Base-by-base conservation (phyloP, 2,113 vertebrate genomes). In the Naja naja region DNA sequence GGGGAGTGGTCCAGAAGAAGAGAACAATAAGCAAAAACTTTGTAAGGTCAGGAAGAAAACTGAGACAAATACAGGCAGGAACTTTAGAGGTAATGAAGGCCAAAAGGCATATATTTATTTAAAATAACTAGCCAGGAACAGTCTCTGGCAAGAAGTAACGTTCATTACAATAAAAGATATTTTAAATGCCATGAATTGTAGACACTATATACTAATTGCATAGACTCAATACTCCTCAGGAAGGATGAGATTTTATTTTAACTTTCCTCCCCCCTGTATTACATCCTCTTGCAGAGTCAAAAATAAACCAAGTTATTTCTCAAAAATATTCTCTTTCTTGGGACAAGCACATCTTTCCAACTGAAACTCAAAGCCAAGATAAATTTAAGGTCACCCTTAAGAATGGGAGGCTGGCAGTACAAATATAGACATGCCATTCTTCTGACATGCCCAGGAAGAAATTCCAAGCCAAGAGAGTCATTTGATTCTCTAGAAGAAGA, bases 381-480 rank as follows among this genome's bases (percentile, higher is more conserved):
- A 97, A 97, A 97, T 94, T 92, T 16, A 95, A 96, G 95, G 96
- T 95, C 91, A 92, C 92, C 89, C 93, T 95, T 96, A 93, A 96
- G 95, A 97, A 97, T 92, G 95, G 91, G 94, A 90, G 93, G 94
- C 93, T 96, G 95, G 95, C 95, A 97, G 96, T 92, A 88, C 95
- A 96, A 97, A 96, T 97, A 96, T 96, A 93, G 89, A 90, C 92
- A 93, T 93, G 92, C 92, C 92, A 86, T 93, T 90, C 92, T 87
- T 43, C 89, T 96, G 96, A 97, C 96, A 97, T 93, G 96, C 95
- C 94, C 95, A 96, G 95, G 95, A 95, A 86, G 92, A 96, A 94
- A 89, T 93, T 94, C 88, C 49, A 90, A 91, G 92, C 92, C 92
- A 94, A 94, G n/a, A 96, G 91, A 88, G 93, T 53, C 91, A 96